A percentile compares a stretch with the other conserved stretches of the same genome.
Evolutionary conservation across 2,888 invertebrate genomes (phyloP).

Genomic region (Crematogaster levior): DNA sequence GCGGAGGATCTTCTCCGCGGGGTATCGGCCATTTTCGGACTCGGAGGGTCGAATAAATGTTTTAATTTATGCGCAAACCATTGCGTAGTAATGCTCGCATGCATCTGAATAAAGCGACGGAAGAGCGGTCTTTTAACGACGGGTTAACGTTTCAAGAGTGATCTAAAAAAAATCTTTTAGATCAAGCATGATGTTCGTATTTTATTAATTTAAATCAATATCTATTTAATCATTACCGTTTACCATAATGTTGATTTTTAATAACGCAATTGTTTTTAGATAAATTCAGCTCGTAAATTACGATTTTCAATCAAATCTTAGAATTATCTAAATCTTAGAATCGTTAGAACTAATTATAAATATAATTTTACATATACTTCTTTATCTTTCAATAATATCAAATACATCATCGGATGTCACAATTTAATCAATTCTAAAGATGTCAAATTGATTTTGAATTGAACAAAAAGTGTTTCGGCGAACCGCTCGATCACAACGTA

Average conservation of each 20-base stretch:
- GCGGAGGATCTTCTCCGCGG: constrained; percentile 79
- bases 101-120: constrained; percentile 63
- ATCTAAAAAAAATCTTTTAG: neutral
- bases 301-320: neutral
- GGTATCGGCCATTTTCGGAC: constrained; percentile 68
- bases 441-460: constrained; percentile 1
- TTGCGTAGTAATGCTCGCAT: constrained; percentile 59
- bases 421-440: neutral
- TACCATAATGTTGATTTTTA: neutral
- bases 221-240: neutral
- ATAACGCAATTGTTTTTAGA: neutral
- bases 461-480: neutral
- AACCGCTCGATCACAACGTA: neutral
- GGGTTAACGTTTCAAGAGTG: constrained; percentile 16
- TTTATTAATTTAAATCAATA: neutral
- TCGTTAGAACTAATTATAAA: no score
- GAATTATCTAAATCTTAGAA: no score
- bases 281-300: neutral
- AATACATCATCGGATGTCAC: neutral
- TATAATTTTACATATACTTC: neutral
- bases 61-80: constrained; percentile 71
- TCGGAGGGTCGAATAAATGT: constrained; percentile 39
- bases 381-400: neutral
- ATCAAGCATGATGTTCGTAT: neutral
- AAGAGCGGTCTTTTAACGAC: constrained; percentile 47